phyloP scores from a whole-genome alignment of 37 sponge, comb jelly and placozoan species.

The Theonella swinhoei region DNA sequence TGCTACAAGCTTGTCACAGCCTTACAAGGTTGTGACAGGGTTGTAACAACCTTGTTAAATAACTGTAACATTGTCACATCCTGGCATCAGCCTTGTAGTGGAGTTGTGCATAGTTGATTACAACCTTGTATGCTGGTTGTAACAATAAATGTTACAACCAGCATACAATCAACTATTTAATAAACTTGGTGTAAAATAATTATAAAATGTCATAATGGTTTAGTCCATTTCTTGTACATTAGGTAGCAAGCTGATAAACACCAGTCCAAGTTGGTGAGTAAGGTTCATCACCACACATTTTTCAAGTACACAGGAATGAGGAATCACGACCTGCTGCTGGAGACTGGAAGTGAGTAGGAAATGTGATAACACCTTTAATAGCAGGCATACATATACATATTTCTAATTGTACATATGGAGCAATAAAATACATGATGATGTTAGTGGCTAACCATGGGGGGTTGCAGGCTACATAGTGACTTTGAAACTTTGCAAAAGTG shows the following conservation, averaged over 20 bases:
- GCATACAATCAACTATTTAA: too few species aligned
- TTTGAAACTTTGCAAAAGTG: background rate
- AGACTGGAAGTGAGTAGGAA: too few species aligned
- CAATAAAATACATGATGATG: too few species aligned
- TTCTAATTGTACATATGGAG: too few species aligned
- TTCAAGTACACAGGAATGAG: background rate
- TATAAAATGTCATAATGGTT: too few species aligned
- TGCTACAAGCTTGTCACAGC: too few species aligned
- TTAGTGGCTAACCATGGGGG: background rate
- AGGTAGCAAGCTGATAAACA: slow-evolving; percentile 10
- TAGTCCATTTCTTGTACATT: background rate
- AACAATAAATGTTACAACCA: too few species aligned
- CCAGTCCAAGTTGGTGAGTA: slow-evolving; percentile 6
- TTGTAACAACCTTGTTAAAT: background rate
- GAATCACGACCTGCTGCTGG: too few species aligned
- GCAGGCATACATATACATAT: too few species aligned
- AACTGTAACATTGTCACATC: background rate
- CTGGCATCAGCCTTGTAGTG: background rate
- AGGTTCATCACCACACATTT: slow-evolving; percentile 8
- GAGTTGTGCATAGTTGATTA: background rate
- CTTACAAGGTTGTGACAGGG: background rate
- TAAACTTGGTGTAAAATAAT: too few species aligned
- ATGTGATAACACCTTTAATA: too few species aligned
- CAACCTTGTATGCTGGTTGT: too few species aligned
- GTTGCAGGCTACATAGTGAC: slow-evolving; percentile 4